phyloP scores from a whole-genome alignment of 2,888 invertebrate genomes.

The Mythimna impura region DNA sequence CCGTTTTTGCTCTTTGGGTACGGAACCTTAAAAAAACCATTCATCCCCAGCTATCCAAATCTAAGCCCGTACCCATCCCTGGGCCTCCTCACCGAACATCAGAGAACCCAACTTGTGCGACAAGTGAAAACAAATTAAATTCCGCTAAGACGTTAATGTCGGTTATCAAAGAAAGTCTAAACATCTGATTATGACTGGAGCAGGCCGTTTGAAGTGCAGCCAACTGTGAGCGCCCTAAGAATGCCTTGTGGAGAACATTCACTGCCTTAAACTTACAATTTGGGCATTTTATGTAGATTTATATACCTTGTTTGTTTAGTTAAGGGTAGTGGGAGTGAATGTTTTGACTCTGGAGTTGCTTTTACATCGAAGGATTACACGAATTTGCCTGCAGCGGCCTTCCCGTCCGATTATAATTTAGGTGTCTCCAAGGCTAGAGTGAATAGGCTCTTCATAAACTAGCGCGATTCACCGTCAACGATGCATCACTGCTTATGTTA shows the following conservation, averaged over 20 bases:
- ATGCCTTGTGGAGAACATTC: conserved; percentile 81
- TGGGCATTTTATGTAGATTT: conserved; percentile 67
- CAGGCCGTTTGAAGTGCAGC: conserved; percentile 84
- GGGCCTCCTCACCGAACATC: conserved; percentile 44
- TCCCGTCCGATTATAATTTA: no score
- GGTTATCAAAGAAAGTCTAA: conserved; percentile 88
- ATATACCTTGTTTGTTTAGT: conserved; percentile 16
- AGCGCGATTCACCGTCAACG: no score
- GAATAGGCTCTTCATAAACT: no score
- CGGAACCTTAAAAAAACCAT: no score
- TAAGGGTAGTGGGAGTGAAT: not conserved
- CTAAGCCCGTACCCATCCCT: conserved; percentile 1
- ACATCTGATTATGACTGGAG: conserved; percentile 84
- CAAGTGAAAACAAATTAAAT: conserved; percentile 87
- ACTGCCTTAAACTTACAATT: conserved; percentile 74
- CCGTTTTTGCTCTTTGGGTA: no score
- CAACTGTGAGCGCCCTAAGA: conserved; percentile 79
- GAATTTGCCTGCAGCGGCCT: no score
- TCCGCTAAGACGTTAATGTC: conserved; percentile 84
- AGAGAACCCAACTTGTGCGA: conserved; percentile 63
- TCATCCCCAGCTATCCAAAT: conserved; percentile 1
- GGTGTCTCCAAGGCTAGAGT: no score
- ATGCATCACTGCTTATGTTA: no score
- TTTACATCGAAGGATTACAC: not conserved
- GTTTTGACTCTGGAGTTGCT: not conserved